Base-by-base conservation (phyloP, 2,888 invertebrate genomes). In the Callosobruchus maculatus region DNA sequence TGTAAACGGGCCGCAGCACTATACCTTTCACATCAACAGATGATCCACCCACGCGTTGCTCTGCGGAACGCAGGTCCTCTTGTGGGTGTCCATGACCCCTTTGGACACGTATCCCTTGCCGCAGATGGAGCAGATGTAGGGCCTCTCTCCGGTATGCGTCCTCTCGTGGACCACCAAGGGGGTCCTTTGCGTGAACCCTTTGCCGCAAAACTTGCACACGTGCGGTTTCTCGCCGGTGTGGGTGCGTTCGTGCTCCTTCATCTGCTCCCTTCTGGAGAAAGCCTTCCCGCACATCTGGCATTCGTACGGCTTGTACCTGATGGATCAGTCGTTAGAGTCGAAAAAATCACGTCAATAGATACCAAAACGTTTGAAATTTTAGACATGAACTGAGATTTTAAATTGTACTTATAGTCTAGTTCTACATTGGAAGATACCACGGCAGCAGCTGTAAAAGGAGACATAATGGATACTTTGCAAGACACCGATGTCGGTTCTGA, bases 141-240 rank as follows among this genome's bases (percentile, higher is more conserved):
- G 91, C 77, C 90, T 86, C 78, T 89, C 89, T 72, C 90, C 90
- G 77, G 89, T 89, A 86, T 90, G 91, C 82, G 90, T 90, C 83
- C 91, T 85, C 83, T 90, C 90, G 83, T 91, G 91, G 78, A 90
- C 90, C 80, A 89, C 90, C 77, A 91, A 88, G 67, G 90, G 90
- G 76, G 90, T 89, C 30, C 90, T 87, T 85, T 91, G 90, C 21
- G 89, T 89, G 86, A 91, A 91, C 9, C 90, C 90, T 85, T 91
- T 91, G 21, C 90, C 90, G 85, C 91, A 91, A 83, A 89, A 88
- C 77, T 89, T 87, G 83, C 91, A 91, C 76, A 89, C 89, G 85
- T 90, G 89, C 70, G 91, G 91, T 84, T 90, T 90, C 86, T 91
- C 90, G 0, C 91, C 91, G 0, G 90, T 89, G 85, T 91, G 91